phyloP scores from a whole-genome alignment of 2,113 vertebrate genomes.

The Anhinga rufa region DNA sequence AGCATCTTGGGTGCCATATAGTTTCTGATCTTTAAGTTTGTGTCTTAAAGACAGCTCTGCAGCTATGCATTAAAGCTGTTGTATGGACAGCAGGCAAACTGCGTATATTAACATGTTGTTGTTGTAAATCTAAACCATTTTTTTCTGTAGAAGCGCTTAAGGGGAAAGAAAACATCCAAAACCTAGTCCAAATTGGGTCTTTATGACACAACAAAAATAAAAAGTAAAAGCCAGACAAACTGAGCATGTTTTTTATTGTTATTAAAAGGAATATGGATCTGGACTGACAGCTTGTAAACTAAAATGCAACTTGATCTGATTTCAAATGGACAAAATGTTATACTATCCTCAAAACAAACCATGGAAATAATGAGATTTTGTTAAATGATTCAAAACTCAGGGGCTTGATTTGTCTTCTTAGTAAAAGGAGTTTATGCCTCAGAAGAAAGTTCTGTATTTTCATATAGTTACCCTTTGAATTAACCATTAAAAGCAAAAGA shows the following conservation, averaged over 20 bases:
- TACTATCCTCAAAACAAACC: neutral
- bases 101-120: neutral
- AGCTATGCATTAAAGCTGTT: neutral
- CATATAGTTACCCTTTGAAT: neutral
- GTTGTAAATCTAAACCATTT: neutral
- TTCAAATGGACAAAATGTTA: conserved; percentile 2
- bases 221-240: conserved; percentile 16
- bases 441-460: neutral
- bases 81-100: conserved; percentile 32
- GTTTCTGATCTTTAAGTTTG: neutral
- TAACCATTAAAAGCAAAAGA: neutral
- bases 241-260: conserved; percentile 48
- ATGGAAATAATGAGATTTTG: neutral
- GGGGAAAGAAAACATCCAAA: conserved; percentile 25
- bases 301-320: conserved; percentile 18
- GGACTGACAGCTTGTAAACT: conserved; percentile 37
- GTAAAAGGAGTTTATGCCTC: neutral
- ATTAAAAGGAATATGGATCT: conserved; percentile 24
- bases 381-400: neutral
- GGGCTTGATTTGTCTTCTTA: neutral
- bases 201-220: conserved; percentile 21
- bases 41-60: neutral
- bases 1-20: neutral
- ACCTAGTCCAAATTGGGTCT: conserved; percentile 8
- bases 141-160: neutral